Conservation (phyloP, 2,113 vertebrate genomes). For the Microtus ochrogaster region DNA sequence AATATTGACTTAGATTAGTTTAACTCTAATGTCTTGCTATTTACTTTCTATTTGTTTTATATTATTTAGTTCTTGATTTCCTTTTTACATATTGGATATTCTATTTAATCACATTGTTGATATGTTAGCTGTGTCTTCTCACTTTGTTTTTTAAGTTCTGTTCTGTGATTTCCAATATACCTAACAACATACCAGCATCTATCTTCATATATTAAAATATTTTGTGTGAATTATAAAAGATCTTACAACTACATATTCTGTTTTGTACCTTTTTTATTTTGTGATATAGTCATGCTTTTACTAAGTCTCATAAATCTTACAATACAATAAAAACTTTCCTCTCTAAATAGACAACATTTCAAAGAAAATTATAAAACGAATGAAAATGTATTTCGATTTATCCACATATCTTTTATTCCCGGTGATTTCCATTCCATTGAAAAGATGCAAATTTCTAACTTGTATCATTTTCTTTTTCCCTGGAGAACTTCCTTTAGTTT, state of each 20-base stretch:
- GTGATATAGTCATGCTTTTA: conserved; percentile 1
- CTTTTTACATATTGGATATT: not conserved
- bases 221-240: not conserved
- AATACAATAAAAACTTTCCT: not conserved
- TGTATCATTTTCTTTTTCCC: conserved; percentile 34
- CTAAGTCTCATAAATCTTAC: not conserved
- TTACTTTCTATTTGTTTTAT: conserved; percentile 31
- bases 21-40: not conserved
- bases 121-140: not conserved
- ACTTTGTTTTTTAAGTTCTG: conserved; percentile 45
- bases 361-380: conserved; percentile 8
- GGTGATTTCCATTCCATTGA: not conserved
- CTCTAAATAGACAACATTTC: conserved; percentile 39
- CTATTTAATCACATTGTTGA: not conserved
- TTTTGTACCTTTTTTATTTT: not conserved
- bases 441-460: not conserved
- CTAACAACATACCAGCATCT: conserved; percentile 8
- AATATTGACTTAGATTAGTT: not conserved
- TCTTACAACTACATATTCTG: not conserved
- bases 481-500: conserved; percentile 28
- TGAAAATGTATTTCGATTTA: conserved; percentile 18
- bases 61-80: not conserved
- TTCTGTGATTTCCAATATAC: not conserved
- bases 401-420: not conserved
- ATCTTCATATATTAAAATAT: conserved; percentile 20